These are phyloP conservation scores for Mystacides longicornis DNA, from an alignment of 2,888 invertebrate species.

Conservation along the genomic window DNA sequence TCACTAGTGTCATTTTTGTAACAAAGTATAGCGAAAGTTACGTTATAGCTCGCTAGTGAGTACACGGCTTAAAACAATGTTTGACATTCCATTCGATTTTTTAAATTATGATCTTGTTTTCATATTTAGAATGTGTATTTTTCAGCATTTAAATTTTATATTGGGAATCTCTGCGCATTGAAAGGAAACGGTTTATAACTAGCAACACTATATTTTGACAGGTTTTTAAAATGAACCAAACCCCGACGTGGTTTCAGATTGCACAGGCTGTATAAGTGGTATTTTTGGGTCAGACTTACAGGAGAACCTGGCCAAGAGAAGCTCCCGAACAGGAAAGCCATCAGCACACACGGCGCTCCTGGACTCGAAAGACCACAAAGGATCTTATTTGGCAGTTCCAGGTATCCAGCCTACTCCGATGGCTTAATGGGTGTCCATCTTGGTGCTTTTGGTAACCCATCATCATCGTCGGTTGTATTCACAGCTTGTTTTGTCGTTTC, in stretches of 20 bases:
- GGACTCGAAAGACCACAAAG: slow-evolving; percentile 49
- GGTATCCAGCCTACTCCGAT: slow-evolving; percentile 33
- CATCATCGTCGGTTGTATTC: not conserved
- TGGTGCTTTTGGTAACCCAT: slow-evolving; percentile 6
- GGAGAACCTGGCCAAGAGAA: slow-evolving; percentile 34
- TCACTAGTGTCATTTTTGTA: too few relatives aligned
- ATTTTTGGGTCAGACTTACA: slow-evolving; percentile 41
- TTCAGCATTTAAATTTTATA: too few relatives aligned
- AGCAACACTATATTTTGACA: slow-evolving; percentile 4
- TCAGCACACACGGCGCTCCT: slow-evolving; percentile 49
- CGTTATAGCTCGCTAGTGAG: too few relatives aligned
- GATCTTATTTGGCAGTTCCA: slow-evolving; percentile 57
- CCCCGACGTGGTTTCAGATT: slow-evolving; percentile 24
- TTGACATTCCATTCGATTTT: too few relatives aligned
- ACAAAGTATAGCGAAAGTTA: too few relatives aligned
- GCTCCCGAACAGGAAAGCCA: slow-evolving; percentile 41
- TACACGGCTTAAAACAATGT: too few relatives aligned
- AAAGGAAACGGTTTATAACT: too few relatives aligned
- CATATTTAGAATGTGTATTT: too few relatives aligned
- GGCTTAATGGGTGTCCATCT: slow-evolving; percentile 9
- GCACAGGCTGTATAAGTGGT: slow-evolving; percentile 25
- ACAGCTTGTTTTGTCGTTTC: slow-evolving; percentile 10
- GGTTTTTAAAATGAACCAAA: slow-evolving; percentile 12
- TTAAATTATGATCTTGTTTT: too few relatives aligned
- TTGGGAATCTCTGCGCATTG: too few relatives aligned